Evolutionary conservation across 2,113 vertebrate genomes (phyloP).

Genomic region (Centrocercus urophasianus): DNA sequence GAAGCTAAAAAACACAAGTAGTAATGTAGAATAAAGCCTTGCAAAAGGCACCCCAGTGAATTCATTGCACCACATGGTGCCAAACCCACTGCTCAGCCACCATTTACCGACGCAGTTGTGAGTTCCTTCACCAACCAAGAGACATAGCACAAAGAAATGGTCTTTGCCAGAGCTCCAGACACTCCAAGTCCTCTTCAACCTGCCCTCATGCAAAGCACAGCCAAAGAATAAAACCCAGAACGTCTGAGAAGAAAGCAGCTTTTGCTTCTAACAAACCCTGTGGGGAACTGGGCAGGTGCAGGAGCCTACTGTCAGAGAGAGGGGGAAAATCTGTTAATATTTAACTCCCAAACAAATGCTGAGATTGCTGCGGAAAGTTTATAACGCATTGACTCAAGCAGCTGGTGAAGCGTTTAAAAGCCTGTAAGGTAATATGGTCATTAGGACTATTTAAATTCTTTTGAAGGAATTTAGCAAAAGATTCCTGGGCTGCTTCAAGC

Average conservation of each 20-base stretch:
- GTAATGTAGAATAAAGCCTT: not conserved
- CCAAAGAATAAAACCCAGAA: not conserved
- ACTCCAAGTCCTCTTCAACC: not conserved
- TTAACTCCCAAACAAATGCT: constrained; percentile 49
- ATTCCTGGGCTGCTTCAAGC: not conserved
- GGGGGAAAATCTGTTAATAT: constrained; percentile 18
- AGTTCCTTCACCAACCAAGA: not conserved
- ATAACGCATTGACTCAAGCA: constrained; percentile 1
- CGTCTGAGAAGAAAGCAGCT: not conserved
- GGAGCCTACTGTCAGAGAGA: not conserved
- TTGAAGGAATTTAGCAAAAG: constrained; percentile 30
- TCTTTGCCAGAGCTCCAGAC: not conserved
- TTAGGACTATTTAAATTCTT: constrained; percentile 44
- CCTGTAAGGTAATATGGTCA: constrained; percentile 47
- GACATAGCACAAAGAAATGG: not conserved
- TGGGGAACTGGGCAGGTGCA: constrained; percentile 41
- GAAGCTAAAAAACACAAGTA: not conserved
- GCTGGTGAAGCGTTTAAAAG: constrained; percentile 31
- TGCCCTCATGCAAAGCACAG: not conserved
- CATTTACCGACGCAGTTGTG: not conserved
- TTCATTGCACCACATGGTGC: not conserved
- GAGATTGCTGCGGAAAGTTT: constrained; percentile 29
- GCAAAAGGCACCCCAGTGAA: not conserved
- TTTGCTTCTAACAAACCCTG: not conserved
- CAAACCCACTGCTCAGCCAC: not conserved